Evolutionary conservation across 2,888 invertebrate species (phyloP), one percentile per base, ranked within the genome.

Genomic region (Hetaerina titia): DNA sequence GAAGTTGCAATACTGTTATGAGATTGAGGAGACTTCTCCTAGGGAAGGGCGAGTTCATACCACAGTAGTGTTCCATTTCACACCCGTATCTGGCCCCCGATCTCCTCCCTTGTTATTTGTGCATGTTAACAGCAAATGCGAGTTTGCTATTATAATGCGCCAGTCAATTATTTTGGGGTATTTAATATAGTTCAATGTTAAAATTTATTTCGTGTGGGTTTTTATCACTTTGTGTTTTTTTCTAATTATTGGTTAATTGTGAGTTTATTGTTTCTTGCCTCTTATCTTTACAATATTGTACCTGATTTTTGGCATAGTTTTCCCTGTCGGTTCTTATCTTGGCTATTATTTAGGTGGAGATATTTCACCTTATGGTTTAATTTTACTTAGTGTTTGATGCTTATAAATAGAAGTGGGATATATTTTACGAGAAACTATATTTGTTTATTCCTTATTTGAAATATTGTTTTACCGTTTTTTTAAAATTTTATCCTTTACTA

Each of bases 101-200:
- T 4, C 45, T 45, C 45, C 4, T 45, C 45, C 45, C 4, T 45
- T 4, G 45, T 4, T 4, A 45, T 45, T 45, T 1, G 45, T 45
- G 45, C 45, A 45, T 45, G 45, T 2, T 45, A 4, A 45, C 45
- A 45, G 45, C 45, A 45, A 45, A 45, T 45, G 45, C 45, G 2
- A 45, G n/a, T n/a, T n/a, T n/a, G n/a, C n/a, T n/a, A n/a, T n/a
- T n/a, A n/a, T n/a, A n/a, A n/a, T n/a, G n/a, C n/a, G n/a, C n/a
- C n/a, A n/a, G 97, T 97, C 97, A 98, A 98, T 97, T 97, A 97
- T 97, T 97, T 97, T 97, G 97, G 97, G 96, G 97, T 97, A 96
- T 97, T 97, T 97, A 97, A 96, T 96, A 96, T 97, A 96, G 97
- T 97, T 97, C 97, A 97, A 97, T 98, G 97, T 97, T 97, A 97